Evolutionary conservation across 1,140 invertebrate species (phyloP), one percentile per base, ranked within the genome.

Genomic region (Pectinophora gossypiella): DNA sequence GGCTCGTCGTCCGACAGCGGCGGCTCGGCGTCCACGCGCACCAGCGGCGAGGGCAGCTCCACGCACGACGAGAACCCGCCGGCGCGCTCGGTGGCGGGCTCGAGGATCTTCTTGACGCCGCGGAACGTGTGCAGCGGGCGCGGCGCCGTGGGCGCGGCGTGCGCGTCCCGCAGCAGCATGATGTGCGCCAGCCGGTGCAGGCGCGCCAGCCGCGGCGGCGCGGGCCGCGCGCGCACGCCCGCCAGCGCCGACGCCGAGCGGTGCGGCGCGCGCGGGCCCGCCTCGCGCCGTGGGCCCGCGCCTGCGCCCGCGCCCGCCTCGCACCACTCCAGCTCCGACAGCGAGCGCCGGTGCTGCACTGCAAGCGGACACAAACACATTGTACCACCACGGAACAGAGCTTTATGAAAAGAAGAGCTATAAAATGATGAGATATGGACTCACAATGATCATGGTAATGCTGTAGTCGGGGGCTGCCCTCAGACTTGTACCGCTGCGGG

Each of bases 31-130:
- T 20, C 27, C 9, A 22, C 48, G 13, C 45, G 47, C 18, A 42
- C 32, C 12, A 89, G 88, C 48, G 92, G 90, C 3, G 91, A 92
- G 12, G 93, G 90, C 43, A 95, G 78, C 67, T 95, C 94, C 61
- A 94, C 91, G 76, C 94, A 95, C 2, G 93, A 94, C 3, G 70
- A 68, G 22, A 93, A 95, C 66, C 81, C 76, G n/a, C 76, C 72
- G 54, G 83, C 87, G 7, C 81, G 76, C 48, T 76, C 76, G 19
- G 83, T 76, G 66, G 85, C 76, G 32, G 89, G 90, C 51, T 93
- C 93, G 6, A 95, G 88, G 44, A 95, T 94, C 72, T 95, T 95
- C 74, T 93, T 94, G 19, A 95, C 93, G 47, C 94, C 94, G 61
- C 76, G 73, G 73, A 76, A 79, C 44, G 72, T 63, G 62, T 72